Conservation (phyloP, 2,888 invertebrate species). For the Vanessa cardui region DNA sequence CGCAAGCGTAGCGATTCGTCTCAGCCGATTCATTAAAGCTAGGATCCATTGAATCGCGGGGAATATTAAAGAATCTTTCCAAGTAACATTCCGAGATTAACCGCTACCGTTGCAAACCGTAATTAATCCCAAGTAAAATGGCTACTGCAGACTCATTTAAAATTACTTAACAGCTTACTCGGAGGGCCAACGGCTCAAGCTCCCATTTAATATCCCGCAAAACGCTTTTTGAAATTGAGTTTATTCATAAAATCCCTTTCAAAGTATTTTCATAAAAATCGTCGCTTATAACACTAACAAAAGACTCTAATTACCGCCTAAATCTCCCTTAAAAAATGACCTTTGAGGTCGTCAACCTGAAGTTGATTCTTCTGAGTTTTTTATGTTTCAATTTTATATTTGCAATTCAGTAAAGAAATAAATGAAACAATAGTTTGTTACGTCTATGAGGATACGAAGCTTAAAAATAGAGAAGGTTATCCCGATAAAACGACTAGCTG, state of each 20-base stretch:
- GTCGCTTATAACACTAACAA: conserved; percentile 25
- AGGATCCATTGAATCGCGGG: not conserved
- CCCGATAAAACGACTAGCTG: too few relatives aligned
- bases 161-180: conserved; percentile 19
- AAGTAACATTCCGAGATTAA: conserved; percentile 9
- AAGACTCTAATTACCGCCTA: conserved; percentile 20
- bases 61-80: conserved; percentile 7
- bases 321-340: conserved; percentile 16
- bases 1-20: not conserved
- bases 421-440: too few relatives aligned
- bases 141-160: conserved; percentile 10
- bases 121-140: conserved; percentile 21
- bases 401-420: not conserved
- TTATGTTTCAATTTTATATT: not conserved
- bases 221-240: conserved; percentile 23
- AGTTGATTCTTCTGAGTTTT: not conserved
- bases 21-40: not conserved
- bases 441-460: too few relatives aligned
- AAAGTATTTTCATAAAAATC: conserved; percentile 26
- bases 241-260: conserved; percentile 14
- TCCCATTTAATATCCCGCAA: conserved; percentile 15
- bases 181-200: conserved; percentile 16
- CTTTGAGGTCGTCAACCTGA: conserved; percentile 13
- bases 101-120: conserved; percentile 12
- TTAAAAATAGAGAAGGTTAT: too few relatives aligned